Evolutionary conservation across 2,888 invertebrate genomes (phyloP).

Genomic region (Eurois occulta): DNA sequence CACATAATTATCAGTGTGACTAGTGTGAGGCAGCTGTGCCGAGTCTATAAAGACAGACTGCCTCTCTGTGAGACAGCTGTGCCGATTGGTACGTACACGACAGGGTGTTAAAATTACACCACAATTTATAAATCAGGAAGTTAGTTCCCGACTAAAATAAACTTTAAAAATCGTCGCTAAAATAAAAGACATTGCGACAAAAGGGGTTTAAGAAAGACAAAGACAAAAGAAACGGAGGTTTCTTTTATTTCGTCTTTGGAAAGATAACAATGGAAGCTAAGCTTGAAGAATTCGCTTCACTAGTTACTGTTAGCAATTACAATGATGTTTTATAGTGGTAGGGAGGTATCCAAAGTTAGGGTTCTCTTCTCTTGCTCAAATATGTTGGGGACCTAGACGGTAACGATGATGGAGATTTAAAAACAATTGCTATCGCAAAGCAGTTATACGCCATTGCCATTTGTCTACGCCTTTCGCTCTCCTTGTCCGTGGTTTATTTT

Average conservation of each 20-base stretch:
- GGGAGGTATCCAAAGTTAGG: not conserved
- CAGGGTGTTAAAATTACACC: not conserved
- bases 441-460: too few relatives aligned
- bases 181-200: conserved; percentile 42
- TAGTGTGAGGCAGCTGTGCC: too few relatives aligned
- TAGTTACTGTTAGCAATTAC: conserved; percentile 31
- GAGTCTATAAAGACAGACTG: too few relatives aligned
- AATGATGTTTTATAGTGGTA: not conserved
- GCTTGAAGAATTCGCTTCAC: conserved; percentile 48
- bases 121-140: conserved; percentile 10
- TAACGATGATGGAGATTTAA: not conserved
- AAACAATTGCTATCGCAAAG: not conserved
- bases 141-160: conserved; percentile 7
- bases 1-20: too few relatives aligned
- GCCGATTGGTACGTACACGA: too few relatives aligned
- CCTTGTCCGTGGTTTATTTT: not conserved
- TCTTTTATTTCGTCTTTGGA: conserved; percentile 47
- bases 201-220: conserved; percentile 34
- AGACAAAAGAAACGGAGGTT: conserved; percentile 34
- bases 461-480: not conserved
- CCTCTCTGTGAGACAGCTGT: too few relatives aligned
- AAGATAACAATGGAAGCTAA: conserved; percentile 40
- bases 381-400: not conserved
- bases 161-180: conserved; percentile 19
- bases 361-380: not conserved